A percentile compares a stretch with the other conserved stretches of the same genome.
Evolutionary conservation across 2,888 invertebrate genomes (phyloP).

Genomic region (Dryobota labecula): DNA sequence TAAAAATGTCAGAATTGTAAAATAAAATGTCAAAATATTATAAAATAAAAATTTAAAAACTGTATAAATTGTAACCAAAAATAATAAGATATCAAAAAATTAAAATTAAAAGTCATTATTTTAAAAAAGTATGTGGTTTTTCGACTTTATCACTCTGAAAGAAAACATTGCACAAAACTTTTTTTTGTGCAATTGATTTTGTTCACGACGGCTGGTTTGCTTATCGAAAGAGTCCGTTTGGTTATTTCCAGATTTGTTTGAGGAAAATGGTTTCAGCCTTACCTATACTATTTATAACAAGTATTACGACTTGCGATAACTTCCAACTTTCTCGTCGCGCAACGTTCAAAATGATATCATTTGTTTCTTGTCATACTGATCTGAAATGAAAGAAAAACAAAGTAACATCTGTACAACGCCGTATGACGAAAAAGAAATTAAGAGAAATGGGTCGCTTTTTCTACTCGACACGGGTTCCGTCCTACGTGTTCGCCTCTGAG

Average conservation of each 20-base stretch:
- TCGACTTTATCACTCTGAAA: too few relatives aligned
- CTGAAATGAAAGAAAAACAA: conserved; percentile 35
- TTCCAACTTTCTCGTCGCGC: conserved; percentile 10
- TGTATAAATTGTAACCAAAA: too few relatives aligned
- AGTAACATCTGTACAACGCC: conserved; percentile 37
- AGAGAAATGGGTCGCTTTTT: conserved; percentile 45
- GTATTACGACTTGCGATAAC: conserved; percentile 9
- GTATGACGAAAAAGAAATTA: conserved; percentile 42
- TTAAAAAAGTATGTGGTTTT: too few relatives aligned
- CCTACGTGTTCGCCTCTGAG: conserved; percentile 42
- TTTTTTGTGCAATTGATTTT: neutral
- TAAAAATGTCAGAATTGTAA: too few relatives aligned
- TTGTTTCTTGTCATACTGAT: conserved; percentile 27
- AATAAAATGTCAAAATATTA: too few relatives aligned
- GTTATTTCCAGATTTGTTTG: conserved; percentile 17
- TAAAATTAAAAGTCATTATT: too few relatives aligned
- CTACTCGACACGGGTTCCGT: conserved; percentile 8
- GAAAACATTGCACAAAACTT: neutral
- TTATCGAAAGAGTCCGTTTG: conserved; percentile 7
- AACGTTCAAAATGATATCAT: conserved; percentile 31
- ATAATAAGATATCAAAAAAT: too few relatives aligned
- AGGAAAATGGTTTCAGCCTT: conserved; percentile 26
- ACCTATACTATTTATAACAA: too few relatives aligned
- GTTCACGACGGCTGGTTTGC: neutral
- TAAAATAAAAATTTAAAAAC: too few relatives aligned